A percentile compares a stretch with the other conserved stretches of the same genome.
Evolutionary conservation across 2,888 invertebrate genomes (phyloP).

Genomic region (Athalia circularis): DNA sequence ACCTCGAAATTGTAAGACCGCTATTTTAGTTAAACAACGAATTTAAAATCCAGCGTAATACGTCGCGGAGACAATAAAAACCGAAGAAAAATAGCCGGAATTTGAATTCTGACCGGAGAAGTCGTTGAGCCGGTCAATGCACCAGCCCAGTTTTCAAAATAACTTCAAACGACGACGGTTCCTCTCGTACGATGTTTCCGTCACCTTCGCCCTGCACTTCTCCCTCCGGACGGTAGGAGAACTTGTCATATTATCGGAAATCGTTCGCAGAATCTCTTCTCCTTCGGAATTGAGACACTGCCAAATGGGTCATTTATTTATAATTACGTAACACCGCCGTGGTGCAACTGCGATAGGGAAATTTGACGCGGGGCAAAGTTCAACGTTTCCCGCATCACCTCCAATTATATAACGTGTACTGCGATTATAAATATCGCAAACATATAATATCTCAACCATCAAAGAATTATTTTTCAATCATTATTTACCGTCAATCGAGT

Average conservation of each 20-base stretch:
- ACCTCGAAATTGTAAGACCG: neutral
- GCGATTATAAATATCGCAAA: neutral
- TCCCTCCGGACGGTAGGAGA: neutral
- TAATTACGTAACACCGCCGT: slow-evolving; percentile 38
- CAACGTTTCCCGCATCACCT: slow-evolving; percentile 28
- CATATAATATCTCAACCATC: neutral
- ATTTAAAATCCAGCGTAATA: neutral
- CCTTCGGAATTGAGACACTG: slow-evolving; percentile 65
- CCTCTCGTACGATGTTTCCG: neutral
- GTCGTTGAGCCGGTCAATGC: slow-evolving; percentile 64
- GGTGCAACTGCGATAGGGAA: neutral
- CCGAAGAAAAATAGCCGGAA: neutral
- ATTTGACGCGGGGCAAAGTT: slow-evolving; percentile 33
- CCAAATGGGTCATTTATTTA: slow-evolving; percentile 60
- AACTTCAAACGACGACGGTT: slow-evolving; percentile 60
- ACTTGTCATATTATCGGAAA: slow-evolving; percentile 41
- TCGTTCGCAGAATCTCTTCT: slow-evolving; percentile 60
- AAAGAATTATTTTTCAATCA: neutral
- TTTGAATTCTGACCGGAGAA: slow-evolving; percentile 12
- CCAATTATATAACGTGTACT: neutral
- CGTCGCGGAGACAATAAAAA: slow-evolving; percentile 2
- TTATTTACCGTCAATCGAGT: neutral
- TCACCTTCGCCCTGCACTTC: neutral
- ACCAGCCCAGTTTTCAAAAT: slow-evolving; percentile 70
- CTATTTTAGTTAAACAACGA: neutral